These are phyloP conservation scores for Chaetophractus vellerosus DNA, from an alignment of 2,797 vertebrate genomes.

Conservation along the genomic window DNA sequence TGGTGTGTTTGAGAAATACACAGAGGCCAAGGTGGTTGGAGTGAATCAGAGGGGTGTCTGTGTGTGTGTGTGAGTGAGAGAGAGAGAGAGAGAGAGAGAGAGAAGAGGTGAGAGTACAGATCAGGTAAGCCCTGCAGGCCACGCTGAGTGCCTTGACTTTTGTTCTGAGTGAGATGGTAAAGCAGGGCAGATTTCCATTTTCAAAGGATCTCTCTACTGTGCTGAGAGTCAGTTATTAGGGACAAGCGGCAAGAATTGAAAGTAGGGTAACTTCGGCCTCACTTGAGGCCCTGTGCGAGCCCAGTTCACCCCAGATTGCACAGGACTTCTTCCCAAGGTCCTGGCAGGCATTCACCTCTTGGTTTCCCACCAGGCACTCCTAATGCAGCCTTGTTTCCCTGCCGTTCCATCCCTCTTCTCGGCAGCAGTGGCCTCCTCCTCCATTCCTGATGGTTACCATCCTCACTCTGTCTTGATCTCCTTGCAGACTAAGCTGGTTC, in stretches of 20 bases:
- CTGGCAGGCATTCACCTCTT: neutral
- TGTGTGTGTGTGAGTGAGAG: too few relatives aligned
- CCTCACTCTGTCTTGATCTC: neutral
- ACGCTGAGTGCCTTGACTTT: neutral
- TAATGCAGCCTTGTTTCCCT: neutral
- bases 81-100: too few relatives aligned
- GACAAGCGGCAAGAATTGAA: neutral
- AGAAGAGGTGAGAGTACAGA: too few relatives aligned
- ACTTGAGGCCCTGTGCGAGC: neutral
- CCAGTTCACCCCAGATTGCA: too few relatives aligned
- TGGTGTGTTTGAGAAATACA: neutral
- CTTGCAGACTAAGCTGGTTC: too few relatives aligned
- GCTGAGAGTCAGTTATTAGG: neutral
- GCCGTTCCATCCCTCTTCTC: rapidly evolving
- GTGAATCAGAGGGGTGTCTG: neutral
- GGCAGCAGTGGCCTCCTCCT: neutral
- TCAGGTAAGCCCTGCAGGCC: too few relatives aligned
- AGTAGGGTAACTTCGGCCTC: neutral
- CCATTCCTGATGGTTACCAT: rapidly evolving
- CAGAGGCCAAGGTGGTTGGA: neutral
- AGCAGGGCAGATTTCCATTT: neutral
- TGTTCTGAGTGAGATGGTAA: neutral
- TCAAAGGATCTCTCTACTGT: neutral
- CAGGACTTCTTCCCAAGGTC: neutral
- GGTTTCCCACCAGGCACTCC: rapidly evolving